Conservation (phyloP, 2,888 invertebrate genomes). For the Biston stratarius region DNA sequence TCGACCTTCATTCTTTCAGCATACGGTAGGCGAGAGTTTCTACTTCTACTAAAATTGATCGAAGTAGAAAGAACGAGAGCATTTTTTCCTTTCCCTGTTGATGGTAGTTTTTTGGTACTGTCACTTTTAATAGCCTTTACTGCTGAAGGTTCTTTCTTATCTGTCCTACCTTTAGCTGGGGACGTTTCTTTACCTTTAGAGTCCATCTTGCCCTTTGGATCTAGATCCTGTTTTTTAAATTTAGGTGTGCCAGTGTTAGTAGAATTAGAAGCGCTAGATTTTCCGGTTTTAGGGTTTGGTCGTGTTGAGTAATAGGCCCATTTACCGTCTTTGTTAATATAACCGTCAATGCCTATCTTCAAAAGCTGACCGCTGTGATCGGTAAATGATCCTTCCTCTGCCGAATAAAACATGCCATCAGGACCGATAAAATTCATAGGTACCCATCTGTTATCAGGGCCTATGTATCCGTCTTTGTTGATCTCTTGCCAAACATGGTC, state of each 20-base stretch:
- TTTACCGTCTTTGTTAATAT: constrained; percentile 73
- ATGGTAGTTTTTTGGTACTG: background rate
- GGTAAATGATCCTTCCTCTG: constrained; percentile 74
- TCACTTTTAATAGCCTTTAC: constrained; percentile 43
- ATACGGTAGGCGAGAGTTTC: constrained; percentile 32
- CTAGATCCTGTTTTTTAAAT: constrained; percentile 35
- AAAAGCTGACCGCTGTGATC: constrained; percentile 60
- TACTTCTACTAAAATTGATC: constrained; percentile 54
- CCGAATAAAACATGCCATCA: constrained; percentile 73
- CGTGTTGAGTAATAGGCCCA: constrained; percentile 72
- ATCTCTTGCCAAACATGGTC: constrained; percentile 73
- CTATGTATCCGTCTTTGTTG: constrained; percentile 79
- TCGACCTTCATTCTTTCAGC: constrained; percentile 51
- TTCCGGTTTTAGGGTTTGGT: constrained; percentile 40
- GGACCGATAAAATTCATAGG: constrained; percentile 77
- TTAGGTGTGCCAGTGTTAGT: constrained; percentile 46
- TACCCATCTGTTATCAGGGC: constrained; percentile 77
- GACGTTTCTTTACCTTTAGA: constrained; percentile 42
- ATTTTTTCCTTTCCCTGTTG: constrained; percentile 46
- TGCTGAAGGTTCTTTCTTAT: constrained; percentile 41
- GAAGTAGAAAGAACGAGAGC: constrained; percentile 66
- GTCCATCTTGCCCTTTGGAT: constrained; percentile 43
- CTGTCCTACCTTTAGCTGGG: constrained; percentile 45
- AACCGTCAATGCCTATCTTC: constrained; percentile 78
- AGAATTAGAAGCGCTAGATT: constrained; percentile 48